Conservation (phyloP, 2,888 invertebrate species). For the Acrobasis suavella region DNA sequence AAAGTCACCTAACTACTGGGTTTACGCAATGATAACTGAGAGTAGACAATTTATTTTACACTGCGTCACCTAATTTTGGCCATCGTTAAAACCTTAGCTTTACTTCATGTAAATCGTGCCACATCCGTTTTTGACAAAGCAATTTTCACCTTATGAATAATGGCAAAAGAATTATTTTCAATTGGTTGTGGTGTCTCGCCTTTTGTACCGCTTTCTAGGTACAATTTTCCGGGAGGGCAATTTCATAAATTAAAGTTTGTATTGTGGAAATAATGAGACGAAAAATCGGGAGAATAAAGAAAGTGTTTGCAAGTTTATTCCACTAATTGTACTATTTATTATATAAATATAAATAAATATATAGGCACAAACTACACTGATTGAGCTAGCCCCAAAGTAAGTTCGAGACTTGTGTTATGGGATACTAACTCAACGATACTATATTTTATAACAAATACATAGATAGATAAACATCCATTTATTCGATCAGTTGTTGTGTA, state of each 20-base stretch:
- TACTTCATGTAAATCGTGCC: neutral
- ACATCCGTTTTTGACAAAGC: conserved; percentile 35
- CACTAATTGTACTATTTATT: neutral
- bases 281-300: neutral
- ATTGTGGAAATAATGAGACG: conserved; percentile 34
- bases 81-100: neutral
- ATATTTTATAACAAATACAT: too few relatives aligned
- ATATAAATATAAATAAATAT: too few relatives aligned
- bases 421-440: too few relatives aligned
- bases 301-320: neutral
- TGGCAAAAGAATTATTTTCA: conserved; percentile 51
- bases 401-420: too few relatives aligned
- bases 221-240: conserved; percentile 50
- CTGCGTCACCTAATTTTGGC: neutral
- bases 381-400: too few relatives aligned
- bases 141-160: conserved; percentile 51
- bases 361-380: too few relatives aligned
- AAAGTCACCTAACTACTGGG: too few relatives aligned
- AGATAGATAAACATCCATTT: too few relatives aligned
- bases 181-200: conserved; percentile 40
- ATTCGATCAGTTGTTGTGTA: too few relatives aligned
- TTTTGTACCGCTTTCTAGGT: conserved; percentile 47
- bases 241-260: conserved; percentile 63
- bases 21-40: neutral
- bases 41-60: neutral